A percentile compares a stretch with the other conserved stretches of the same genome.
phyloP scores from a whole-genome alignment of 2,888 invertebrate species.

The Lagria hirta region DNA sequence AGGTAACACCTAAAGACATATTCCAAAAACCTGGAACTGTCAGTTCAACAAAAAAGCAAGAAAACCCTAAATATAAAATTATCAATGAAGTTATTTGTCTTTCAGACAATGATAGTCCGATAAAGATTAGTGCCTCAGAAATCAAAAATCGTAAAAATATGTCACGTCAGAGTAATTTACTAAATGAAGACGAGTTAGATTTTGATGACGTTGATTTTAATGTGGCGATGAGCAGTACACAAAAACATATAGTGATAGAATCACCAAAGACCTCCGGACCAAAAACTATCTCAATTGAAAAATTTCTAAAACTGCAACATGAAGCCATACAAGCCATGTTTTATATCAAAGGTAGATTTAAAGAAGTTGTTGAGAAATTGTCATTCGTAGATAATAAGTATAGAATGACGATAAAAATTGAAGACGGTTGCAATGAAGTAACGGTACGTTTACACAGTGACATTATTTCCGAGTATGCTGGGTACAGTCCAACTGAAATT shows the following conservation, averaged over 20 bases:
- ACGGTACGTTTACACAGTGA: conserved; percentile 61
- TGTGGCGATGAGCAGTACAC: conserved; percentile 19
- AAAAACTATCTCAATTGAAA: conserved; percentile 33
- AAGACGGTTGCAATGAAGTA: conserved; percentile 60
- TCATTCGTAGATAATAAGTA: conserved; percentile 58
- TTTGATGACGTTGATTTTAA: conserved; percentile 36
- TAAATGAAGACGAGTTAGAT: too few species aligned
- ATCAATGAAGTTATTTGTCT: too few species aligned
- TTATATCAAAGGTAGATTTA: conserved; percentile 61
- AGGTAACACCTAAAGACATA: too few species aligned
- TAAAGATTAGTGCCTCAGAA: too few species aligned
- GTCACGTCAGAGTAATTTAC: too few species aligned
- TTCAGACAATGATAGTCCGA: too few species aligned
- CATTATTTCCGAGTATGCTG: conserved; percentile 58
- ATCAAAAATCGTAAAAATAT: too few species aligned
- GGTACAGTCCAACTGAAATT: conserved; percentile 52
- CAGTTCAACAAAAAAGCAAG: too few species aligned
- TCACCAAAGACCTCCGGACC: conserved; percentile 9
- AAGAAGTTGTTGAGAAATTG: conserved; percentile 59
- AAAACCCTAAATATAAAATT: too few species aligned
- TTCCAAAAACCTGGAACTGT: too few species aligned
- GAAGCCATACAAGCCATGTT: conserved; percentile 55
- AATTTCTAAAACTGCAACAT: conserved; percentile 34
- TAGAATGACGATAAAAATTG: conserved; percentile 60
- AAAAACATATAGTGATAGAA: conserved; percentile 1